These are phyloP conservation scores for Leptocoma aspasia DNA, from an alignment of 2,113 vertebrate genomes.

Conservation along the genomic window DNA sequence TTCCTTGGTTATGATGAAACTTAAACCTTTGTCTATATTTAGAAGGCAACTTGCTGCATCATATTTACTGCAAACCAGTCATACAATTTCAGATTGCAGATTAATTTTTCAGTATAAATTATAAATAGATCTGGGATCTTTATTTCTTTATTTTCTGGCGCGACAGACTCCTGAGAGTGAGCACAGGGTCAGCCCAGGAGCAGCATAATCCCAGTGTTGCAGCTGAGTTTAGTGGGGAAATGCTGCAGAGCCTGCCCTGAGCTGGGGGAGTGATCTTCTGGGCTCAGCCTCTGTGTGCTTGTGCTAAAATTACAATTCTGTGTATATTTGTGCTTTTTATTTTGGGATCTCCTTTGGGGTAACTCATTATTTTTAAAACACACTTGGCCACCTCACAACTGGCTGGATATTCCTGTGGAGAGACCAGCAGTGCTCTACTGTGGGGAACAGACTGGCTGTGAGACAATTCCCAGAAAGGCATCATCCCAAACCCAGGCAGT, in stretches of 20 bases:
- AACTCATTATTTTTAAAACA: background rate
- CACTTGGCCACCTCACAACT: background rate
- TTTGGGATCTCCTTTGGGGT: background rate
- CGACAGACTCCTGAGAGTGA: background rate
- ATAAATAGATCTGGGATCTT: conserved; percentile 26
- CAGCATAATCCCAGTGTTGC: rapidly evolving
- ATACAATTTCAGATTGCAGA: conserved; percentile 54
- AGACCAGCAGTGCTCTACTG: background rate
- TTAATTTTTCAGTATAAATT: conserved; percentile 38
- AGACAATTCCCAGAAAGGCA: background rate
- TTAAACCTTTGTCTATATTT: conserved; percentile 57
- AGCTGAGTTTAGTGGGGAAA: background rate
- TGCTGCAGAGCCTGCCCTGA: background rate
- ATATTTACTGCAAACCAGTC: conserved; percentile 62
- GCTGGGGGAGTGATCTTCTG: background rate
- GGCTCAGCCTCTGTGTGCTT: background rate
- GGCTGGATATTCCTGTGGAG: background rate
- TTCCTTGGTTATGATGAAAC: conserved; percentile 42
- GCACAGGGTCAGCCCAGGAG: background rate
- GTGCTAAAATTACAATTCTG: background rate
- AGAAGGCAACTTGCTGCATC: conserved; percentile 58
- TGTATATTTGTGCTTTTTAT: background rate
- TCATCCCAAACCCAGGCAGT: background rate
- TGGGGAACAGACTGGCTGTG: background rate
- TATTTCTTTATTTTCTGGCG: background rate